phyloP scores from a whole-genome alignment of 2,888 invertebrate species.

The Drosophila acutilabella region DNA sequence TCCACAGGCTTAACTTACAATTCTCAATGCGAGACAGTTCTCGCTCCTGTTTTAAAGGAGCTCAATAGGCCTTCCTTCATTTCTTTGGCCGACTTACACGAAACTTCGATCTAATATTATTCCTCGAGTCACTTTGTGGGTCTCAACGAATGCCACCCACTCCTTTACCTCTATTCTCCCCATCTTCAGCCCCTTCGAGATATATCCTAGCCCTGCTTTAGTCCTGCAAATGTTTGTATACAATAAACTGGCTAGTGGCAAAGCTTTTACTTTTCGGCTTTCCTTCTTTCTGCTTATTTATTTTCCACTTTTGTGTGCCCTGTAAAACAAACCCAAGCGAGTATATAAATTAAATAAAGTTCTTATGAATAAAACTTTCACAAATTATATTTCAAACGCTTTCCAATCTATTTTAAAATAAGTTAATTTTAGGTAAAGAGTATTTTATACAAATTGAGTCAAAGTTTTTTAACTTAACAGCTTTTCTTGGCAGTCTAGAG shows the following conservation, averaged over 20 bases:
- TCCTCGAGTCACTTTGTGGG: constrained; percentile 57
- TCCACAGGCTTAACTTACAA: background rate
- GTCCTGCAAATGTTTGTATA: constrained; percentile 71
- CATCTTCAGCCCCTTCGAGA: background rate
- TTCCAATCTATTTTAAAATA: too few species aligned
- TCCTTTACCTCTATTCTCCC: background rate
- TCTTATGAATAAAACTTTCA: too few species aligned
- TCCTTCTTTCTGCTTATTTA: constrained; percentile 62
- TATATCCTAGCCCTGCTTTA: constrained; percentile 19
- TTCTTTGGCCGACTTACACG: constrained; percentile 46
- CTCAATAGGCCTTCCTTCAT: constrained; percentile 52
- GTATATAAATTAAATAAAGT: background rate
- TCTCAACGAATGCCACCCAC: background rate
- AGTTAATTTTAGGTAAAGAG: too few species aligned
- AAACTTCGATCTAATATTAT: constrained; percentile 71
- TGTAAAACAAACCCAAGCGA: constrained; percentile 21
- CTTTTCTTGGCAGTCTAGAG: constrained; percentile 21
- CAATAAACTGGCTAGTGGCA: constrained; percentile 69
- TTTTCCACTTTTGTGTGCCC: constrained; percentile 53
- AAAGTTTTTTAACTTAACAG: too few species aligned
- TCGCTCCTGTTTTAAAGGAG: constrained; percentile 52
- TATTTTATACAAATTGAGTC: too few species aligned
- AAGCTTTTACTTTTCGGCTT: constrained; percentile 79
- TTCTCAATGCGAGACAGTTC: constrained; percentile 22
- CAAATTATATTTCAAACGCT: too few species aligned